phyloP scores from a whole-genome alignment of 2,113 vertebrate species.

The Platanista minor region DNA sequence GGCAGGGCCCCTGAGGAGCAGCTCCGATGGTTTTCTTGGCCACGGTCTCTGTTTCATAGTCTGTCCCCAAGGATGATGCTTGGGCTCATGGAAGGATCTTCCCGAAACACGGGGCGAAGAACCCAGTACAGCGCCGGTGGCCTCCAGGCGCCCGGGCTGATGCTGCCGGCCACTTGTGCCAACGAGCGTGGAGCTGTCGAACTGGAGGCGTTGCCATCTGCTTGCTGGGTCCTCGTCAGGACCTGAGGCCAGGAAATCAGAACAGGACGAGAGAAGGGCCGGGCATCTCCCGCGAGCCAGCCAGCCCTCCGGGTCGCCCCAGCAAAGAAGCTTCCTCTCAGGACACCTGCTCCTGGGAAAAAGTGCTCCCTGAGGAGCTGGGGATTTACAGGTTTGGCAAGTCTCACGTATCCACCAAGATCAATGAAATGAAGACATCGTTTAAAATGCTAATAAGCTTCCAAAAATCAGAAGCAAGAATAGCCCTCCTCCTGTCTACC shows the following conservation, averaged over 20 bases:
- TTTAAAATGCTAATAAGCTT: not conserved
- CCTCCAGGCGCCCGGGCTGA: fast-evolving
- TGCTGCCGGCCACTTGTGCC: fast-evolving
- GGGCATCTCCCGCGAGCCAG: not conserved
- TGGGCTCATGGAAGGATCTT: not conserved
- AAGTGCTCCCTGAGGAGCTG: not conserved
- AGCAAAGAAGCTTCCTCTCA: no score
- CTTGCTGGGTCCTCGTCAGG: not conserved
- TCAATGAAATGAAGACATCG: not conserved
- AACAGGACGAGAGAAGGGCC: not conserved
- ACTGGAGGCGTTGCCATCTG: fast-evolving
- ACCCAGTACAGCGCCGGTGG: fast-evolving
- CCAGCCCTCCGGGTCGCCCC: not conserved
- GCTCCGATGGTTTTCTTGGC: no score
- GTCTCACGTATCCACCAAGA: not conserved
- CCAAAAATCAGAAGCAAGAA: not conserved
- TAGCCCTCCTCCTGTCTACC: not conserved
- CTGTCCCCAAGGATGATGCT: not conserved
- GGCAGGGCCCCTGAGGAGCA: not conserved
- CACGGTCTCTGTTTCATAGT: not conserved
- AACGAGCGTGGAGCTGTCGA: fast-evolving
- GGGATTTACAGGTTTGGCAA: not conserved
- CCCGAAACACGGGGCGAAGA: fast-evolving
- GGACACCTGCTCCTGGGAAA: not conserved
- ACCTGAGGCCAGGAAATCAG: not conserved